These are phyloP conservation scores for Leistus spinibarbis DNA, from an alignment of 2,888 invertebrate genomes.

Conservation along the genomic window DNA sequence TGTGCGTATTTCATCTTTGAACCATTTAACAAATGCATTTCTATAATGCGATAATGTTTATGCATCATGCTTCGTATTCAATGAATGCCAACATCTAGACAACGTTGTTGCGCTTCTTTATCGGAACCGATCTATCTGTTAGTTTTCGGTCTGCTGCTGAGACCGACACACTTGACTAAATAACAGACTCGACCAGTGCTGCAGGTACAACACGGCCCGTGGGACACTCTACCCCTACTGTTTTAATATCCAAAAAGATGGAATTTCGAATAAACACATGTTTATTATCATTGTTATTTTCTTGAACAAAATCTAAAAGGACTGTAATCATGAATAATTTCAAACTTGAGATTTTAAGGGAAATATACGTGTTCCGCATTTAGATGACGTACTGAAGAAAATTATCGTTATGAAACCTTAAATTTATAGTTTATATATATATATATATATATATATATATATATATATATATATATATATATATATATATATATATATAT, in stretches of 20 bases:
- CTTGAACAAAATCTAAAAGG: too few species aligned
- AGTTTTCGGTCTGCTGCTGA: conserved; percentile 37
- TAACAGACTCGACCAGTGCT: conserved; percentile 22
- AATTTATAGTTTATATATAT: too few species aligned
- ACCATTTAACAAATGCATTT: neutral
- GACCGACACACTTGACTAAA: conserved; percentile 34
- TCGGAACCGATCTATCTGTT: conserved; percentile 34
- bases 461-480: too few species aligned
- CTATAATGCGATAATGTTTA: conserved; percentile 16
- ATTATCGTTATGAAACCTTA: too few species aligned
- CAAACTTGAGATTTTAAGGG: too few species aligned
- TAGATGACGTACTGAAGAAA: too few species aligned
- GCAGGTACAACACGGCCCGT: neutral
- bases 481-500: too few species aligned
- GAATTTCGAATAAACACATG: neutral
- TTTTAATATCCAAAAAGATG: neutral
- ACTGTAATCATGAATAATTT: too few species aligned
- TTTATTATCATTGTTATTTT: too few species aligned
- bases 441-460: too few species aligned
- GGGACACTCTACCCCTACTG: neutral
- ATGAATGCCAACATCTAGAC: conserved; percentile 37
- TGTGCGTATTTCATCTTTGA: neutral
- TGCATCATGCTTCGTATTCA: conserved; percentile 37
- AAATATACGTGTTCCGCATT: too few species aligned
- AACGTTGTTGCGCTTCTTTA: conserved; percentile 19